Evolutionary conservation across 2,888 invertebrate species (phyloP), one percentile per base, ranked within the genome.

Genomic region (Augiades crinisus): DNA sequence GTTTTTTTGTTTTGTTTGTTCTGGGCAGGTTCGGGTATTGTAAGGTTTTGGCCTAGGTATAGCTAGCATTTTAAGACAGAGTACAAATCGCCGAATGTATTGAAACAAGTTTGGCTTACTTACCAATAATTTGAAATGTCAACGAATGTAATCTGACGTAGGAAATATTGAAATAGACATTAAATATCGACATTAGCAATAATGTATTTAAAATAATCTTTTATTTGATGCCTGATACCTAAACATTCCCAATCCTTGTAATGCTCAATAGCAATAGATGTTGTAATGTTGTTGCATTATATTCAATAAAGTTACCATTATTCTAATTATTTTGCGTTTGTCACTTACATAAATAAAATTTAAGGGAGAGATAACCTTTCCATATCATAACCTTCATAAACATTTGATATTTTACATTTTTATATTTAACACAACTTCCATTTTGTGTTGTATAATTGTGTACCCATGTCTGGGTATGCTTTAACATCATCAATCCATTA

Each of bases 61-160:
- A 90, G 86, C 79, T 90, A 89, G 86, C 80, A 73, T 77, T 80
- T 68, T 89, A 89, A 87, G 87, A 85, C 83, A 88, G 82, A 89
- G 89, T 89, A 89, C 89, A 89, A 89, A 87, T 83, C 78, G 81
- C 85, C 80, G 83, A 81, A 75, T 81, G 79, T 83, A 81, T 60
- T 83, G 78, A 78, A 76, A 73, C 75, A 71, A 71, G 77, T 86
- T 85, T 87, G 84, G 86, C 88, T 90, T 87, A 84, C 83, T 82
- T 86, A 83, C 78, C 79, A 82, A 84, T 84, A 81, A 83, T 81
- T 83, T 79, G 78, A 80, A 80, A 82, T 85, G 89, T 90, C 90
- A 90, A 90, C 90, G 90, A 90, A 90, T 90, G 87, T 90, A 90
- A 90, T 90, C 90, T 86, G 90, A 84, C 70, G 88, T 90, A 90